A percentile compares a stretch with the other conserved stretches of the same genome.
phyloP scores from a whole-genome alignment of 2,888 invertebrate genomes.

The Melieria omissa region DNA sequence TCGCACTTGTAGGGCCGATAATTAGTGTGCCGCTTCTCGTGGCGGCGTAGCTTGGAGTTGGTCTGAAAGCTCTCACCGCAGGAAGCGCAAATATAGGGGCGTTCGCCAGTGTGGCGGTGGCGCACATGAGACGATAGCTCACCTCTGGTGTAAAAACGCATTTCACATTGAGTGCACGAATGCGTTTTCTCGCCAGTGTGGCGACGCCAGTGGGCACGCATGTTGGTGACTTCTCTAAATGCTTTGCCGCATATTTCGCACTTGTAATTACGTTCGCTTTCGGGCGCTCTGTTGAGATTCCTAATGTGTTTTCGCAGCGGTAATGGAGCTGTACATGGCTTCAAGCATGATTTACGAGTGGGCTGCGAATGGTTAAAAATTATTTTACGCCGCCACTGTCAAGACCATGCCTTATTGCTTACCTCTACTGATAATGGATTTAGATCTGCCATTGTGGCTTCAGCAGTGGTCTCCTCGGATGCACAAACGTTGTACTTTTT shows the following conservation, averaged over 20 bases:
- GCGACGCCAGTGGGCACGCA: conserved; percentile 11
- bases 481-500: no score
- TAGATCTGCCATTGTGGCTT: no score
- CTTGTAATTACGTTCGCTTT: conserved; percentile 7
- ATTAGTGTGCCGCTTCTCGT: conserved; percentile 23
- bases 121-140: conserved; percentile 15
- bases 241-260: conserved; percentile 10
- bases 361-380: no score
- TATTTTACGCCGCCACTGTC: no score
- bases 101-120: conserved; percentile 20
- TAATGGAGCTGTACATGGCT: no score
- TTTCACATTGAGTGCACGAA: conserved; percentile 15
- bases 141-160: conserved; percentile 11
- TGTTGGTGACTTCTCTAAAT: not conserved
- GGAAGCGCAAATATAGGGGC: conserved; percentile 23
- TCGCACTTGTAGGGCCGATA: conserved; percentile 16
- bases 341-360: no score
- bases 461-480: no score
- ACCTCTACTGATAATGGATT: no score
- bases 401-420: no score
- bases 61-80: conserved; percentile 21
- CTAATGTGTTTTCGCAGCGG: no score
- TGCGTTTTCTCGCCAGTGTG: conserved; percentile 7
- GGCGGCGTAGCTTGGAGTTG: conserved; percentile 1
- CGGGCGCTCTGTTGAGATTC: no score